Base-by-base conservation (phyloP, 2,797 vertebrate genomes). In the Calcarius lapponicus region DNA sequence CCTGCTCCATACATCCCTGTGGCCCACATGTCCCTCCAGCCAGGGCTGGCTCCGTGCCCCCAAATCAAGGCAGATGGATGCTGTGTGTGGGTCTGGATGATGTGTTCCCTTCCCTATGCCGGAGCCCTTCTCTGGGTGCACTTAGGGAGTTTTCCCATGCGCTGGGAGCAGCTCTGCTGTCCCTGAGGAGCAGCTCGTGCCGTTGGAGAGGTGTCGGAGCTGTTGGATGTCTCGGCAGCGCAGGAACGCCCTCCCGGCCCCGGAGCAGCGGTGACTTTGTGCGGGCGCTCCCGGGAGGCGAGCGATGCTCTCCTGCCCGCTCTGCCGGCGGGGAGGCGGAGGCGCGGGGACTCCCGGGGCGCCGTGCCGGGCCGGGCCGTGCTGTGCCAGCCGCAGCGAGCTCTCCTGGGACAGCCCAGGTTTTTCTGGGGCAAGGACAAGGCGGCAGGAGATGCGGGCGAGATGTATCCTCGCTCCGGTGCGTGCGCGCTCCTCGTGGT, bases 201-300 rank as follows among this genome's bases (percentile, higher is more conserved):
- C 0, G 0, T 0, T 8, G 62, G 45, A 64, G 86, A 51, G 29
- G 67, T 54, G 42, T 58, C 31, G 1, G 83, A 72, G 67, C 75
- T 21, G 2, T 90, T 64, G 57, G 91, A n/a, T 69, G 80, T 64
- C 60, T 76, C 50, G 15, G 83, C 67, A 66, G 26, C 81, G 89
- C 84, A 56, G 22, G 20, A 17, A 19, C 15, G 28, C 60, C 80
- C 50, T 79, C 50, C 8, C 45, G 40, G 80, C n/a, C 80, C 71
- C n/a, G 6, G 13, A 62, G 60, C 86, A 47, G 70, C 22, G 8
- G 38, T 45, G 73, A 54, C 73, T 60, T 71, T 43, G 76, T 6
- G 47, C 73, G 18, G 0, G 0, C 1, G 0, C 78, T 80, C 80
- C 56, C 21, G 3, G 13, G 71, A 32, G 80, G 54, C 2, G 0